Percentiles rank a stretch among this genome's conserved stretches.
Evolutionary conservation across 2,797 vertebrate genomes (phyloP).

Genomic region (Myotis planiceps): DNA sequence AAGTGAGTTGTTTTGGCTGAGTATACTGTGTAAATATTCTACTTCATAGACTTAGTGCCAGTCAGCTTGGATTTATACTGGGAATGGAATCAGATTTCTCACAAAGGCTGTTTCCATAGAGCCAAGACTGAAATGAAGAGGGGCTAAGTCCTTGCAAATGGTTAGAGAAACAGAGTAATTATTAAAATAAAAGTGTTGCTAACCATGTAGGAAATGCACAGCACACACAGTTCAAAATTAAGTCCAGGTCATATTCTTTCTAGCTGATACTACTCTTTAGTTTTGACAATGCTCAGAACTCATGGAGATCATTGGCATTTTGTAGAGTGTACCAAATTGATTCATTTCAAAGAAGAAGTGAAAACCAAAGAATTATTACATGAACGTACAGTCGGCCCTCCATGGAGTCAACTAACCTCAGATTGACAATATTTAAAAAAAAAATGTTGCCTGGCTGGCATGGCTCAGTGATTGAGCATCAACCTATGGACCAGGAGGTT

Average conservation of each 20-base stretch:
- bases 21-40: constrained; percentile 20
- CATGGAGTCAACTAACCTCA: neutral
- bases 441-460: too few relatives aligned
- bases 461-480: too few relatives aligned
- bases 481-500: too few relatives aligned
- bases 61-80: constrained; percentile 42
- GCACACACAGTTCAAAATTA: neutral
- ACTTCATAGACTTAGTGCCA: constrained; percentile 48
- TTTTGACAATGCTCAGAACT: neutral
- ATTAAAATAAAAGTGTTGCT: neutral
- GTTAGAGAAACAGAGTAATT: neutral
- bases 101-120: constrained; percentile 37
- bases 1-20: constrained; percentile 68
- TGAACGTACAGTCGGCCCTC: neutral
- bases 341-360: neutral
- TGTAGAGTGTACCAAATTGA: neutral
- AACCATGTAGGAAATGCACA: neutral
- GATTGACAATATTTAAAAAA: neutral
- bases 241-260: neutral
- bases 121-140: constrained; percentile 48
- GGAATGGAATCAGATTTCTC: constrained; percentile 45
- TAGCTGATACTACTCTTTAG: neutral
- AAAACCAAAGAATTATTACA: neutral
- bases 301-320: neutral
- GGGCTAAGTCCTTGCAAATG: neutral